A percentile compares a stretch with the other conserved stretches of the same genome.
Conservation (phyloP, 2,113 vertebrate genomes). For the Aviceda subcristata region DNA sequence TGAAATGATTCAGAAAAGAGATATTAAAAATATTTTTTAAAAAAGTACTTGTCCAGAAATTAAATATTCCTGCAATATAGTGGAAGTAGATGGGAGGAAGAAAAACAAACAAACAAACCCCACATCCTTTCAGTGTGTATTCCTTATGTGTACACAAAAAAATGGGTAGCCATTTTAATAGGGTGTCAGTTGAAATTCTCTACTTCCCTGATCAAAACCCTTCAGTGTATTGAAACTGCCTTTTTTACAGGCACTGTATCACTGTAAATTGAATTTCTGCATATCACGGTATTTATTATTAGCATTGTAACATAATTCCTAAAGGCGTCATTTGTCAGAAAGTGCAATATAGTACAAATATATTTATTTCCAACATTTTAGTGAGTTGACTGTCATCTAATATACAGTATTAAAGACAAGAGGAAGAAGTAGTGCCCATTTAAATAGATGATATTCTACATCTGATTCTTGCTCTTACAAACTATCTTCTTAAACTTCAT, state of each 20-base stretch:
- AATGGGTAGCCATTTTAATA: neutral
- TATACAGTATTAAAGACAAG: neutral
- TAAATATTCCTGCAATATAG: neutral
- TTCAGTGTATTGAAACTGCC: neutral
- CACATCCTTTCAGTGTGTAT: neutral
- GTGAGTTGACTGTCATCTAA: neutral
- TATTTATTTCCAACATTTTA: neutral
- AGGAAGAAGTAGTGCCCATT: neutral
- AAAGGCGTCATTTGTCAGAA: neutral
- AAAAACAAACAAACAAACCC: no score
- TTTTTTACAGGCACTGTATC: neutral
- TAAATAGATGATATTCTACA: neutral
- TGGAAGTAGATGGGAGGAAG: neutral
- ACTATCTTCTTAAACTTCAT: neutral
- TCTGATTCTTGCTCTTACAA: neutral
- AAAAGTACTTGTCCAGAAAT: neutral
- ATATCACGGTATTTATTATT: neutral
- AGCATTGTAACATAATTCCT: neutral
- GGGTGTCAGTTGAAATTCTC: neutral
- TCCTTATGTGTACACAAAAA: neutral
- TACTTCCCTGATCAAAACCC: neutral
- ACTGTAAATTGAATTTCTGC: neutral
- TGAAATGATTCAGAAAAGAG: neutral
- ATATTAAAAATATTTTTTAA: neutral
- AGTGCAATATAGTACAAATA: neutral